Conservation (phyloP, 2,888 invertebrate genomes). For the Metalampra italica region DNA sequence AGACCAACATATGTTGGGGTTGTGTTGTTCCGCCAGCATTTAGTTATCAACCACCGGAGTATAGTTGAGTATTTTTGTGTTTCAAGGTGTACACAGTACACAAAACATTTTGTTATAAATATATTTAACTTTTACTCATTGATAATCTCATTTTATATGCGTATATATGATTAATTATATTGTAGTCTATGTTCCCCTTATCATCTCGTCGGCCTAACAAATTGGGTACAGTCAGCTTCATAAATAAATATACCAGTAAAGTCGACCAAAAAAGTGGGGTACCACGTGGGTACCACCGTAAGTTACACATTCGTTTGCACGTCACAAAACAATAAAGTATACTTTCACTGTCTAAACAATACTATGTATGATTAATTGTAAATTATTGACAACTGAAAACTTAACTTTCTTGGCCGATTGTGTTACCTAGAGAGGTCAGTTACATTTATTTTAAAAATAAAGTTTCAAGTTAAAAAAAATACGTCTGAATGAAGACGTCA, state of each 20-base stretch:
- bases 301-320: too few species aligned
- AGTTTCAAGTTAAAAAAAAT: too few species aligned
- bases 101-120: constrained; percentile 18
- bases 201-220: constrained; percentile 38
- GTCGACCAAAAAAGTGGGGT: background rate
- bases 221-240: background rate
- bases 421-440: too few species aligned
- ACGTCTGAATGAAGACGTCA: too few species aligned
- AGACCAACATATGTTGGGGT: constrained; percentile 6
- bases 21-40: constrained; percentile 19
- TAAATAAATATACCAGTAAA: background rate
- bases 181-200: constrained; percentile 13
- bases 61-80: constrained; percentile 20
- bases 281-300: too few species aligned
- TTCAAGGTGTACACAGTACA: constrained; percentile 18
- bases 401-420: too few species aligned
- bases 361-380: too few species aligned
- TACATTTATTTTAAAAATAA: too few species aligned
- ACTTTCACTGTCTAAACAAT: too few species aligned
- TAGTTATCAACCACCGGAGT: constrained; percentile 23
- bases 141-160: constrained; percentile 59
- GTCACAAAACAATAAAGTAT: too few species aligned
- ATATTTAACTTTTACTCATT: constrained; percentile 34
- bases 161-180: constrained; percentile 20
- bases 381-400: too few species aligned